These are phyloP conservation scores for Athripsodes cinereus DNA, from an alignment of 2,888 invertebrate genomes.

Conservation along the genomic window DNA sequence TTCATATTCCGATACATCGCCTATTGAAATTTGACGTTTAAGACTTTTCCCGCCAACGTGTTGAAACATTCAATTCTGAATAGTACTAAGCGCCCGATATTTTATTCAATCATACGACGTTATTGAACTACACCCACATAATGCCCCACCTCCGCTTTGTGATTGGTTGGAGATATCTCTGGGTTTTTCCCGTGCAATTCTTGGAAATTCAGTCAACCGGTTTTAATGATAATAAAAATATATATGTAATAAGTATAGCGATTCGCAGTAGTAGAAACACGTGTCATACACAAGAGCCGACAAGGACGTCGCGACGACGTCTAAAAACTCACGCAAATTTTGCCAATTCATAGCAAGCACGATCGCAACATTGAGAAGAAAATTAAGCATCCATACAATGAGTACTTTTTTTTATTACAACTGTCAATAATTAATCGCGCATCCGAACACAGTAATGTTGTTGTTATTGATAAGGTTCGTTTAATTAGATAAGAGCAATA, in stretches of 20 bases:
- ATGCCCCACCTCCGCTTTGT: slow-evolving; percentile 11
- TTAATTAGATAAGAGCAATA: too few relatives aligned
- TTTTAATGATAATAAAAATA: slow-evolving; percentile 6
- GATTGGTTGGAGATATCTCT: slow-evolving; percentile 15
- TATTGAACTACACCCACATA: not conserved
- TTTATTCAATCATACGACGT: not conserved
- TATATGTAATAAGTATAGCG: too few relatives aligned
- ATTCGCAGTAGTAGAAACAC: not conserved
- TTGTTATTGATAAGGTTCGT: too few relatives aligned
- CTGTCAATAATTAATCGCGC: too few relatives aligned
- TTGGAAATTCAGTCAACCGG: slow-evolving; percentile 14
- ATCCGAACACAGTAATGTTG: too few relatives aligned
- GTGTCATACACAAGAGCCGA: slow-evolving; percentile 1
- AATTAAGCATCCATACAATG: too few relatives aligned
- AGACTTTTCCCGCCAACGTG: not conserved
- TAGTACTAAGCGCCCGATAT: slow-evolving; percentile 1
- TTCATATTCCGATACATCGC: not conserved
- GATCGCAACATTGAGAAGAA: too few relatives aligned
- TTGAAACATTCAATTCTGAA: not conserved
- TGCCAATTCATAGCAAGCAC: too few relatives aligned
- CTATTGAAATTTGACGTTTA: not conserved
- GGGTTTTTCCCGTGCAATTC: slow-evolving; percentile 23
- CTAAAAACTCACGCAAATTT: too few relatives aligned
- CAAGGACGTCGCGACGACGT: not conserved
- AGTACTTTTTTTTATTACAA: too few relatives aligned